A percentile compares a stretch with the other conserved stretches of the same genome.
Conservation (phyloP, 2,888 invertebrate genomes). For the Pollenia amentaria region DNA sequence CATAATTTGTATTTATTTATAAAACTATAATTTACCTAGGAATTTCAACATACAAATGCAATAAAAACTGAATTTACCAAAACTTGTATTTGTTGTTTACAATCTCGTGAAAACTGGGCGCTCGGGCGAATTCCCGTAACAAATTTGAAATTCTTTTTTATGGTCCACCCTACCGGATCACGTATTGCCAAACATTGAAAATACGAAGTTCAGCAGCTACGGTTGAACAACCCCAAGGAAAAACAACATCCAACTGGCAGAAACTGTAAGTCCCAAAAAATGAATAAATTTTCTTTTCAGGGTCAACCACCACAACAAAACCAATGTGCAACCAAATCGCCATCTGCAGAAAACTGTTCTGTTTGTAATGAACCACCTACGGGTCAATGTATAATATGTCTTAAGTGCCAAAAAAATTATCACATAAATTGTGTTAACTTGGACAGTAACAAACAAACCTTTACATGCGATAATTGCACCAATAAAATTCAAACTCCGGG, state of each 20-base stretch:
- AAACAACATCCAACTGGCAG: neutral
- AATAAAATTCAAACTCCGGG: no score
- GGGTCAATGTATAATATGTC: neutral
- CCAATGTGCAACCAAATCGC: neutral
- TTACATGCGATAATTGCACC: no score
- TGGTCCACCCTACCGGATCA: neutral
- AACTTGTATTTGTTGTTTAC: no score
- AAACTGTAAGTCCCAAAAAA: slow-evolving; percentile 27
- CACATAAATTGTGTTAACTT: no score
- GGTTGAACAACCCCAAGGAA: neutral
- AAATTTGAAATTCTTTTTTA: neutral
- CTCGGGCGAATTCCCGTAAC: neutral
- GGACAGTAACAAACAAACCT: no score
- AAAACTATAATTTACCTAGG: no score
- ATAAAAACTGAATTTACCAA: no score
- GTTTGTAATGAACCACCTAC: slow-evolving; percentile 1
- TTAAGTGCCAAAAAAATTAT: slow-evolving; percentile 16
- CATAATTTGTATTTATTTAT: no score
- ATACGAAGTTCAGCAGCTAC: neutral
- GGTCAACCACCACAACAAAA: slow-evolving; percentile 24
- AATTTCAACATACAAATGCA: no score
- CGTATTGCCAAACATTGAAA: neutral
- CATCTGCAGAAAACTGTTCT: slow-evolving; percentile 14
- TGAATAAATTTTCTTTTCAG: slow-evolving; percentile 37
- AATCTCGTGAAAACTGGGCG: neutral